Conservation (phyloP, 2,888 invertebrate species). For the Megamerina dolium region DNA sequence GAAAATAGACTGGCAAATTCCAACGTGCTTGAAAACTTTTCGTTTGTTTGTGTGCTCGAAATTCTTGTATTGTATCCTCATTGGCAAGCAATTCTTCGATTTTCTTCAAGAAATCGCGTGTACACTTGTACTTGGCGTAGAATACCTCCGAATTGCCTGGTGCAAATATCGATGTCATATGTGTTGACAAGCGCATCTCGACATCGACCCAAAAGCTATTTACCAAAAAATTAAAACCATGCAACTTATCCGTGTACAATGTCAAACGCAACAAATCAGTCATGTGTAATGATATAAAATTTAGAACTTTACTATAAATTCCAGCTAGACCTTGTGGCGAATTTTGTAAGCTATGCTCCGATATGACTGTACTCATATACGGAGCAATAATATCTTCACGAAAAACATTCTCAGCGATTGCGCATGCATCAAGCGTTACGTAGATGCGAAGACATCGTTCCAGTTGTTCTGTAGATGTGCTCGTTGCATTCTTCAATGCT, state of each 20-base stretch:
- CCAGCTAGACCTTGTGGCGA: slow-evolving; percentile 50
- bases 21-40: slow-evolving; percentile 77
- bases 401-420: slow-evolving; percentile 66
- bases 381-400: slow-evolving; percentile 48
- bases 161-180: slow-evolving; percentile 78
- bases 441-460: slow-evolving; percentile 47
- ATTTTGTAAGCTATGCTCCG: slow-evolving; percentile 45
- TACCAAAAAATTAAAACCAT: slow-evolving; percentile 70
- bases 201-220: slow-evolving; percentile 85
- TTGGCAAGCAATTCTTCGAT: slow-evolving; percentile 59
- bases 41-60: slow-evolving; percentile 65
- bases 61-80: slow-evolving; percentile 54
- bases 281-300: slow-evolving; percentile 65
- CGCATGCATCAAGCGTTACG: slow-evolving; percentile 40
- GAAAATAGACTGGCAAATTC: slow-evolving; percentile 95
- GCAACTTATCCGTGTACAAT: slow-evolving; percentile 50
- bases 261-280: slow-evolving; percentile 54
- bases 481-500: slow-evolving; percentile 40
- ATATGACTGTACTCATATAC: slow-evolving; percentile 59
- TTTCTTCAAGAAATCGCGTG: slow-evolving; percentile 66
- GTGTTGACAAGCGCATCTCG: slow-evolving; percentile 72
- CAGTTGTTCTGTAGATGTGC: slow-evolving; percentile 46
- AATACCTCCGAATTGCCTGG: slow-evolving; percentile 88
- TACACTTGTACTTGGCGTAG: slow-evolving; percentile 73
- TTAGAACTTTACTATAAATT: slow-evolving; percentile 65